phyloP scores from a whole-genome alignment of 2,113 vertebrate genomes.

The Nicator chloris region DNA sequence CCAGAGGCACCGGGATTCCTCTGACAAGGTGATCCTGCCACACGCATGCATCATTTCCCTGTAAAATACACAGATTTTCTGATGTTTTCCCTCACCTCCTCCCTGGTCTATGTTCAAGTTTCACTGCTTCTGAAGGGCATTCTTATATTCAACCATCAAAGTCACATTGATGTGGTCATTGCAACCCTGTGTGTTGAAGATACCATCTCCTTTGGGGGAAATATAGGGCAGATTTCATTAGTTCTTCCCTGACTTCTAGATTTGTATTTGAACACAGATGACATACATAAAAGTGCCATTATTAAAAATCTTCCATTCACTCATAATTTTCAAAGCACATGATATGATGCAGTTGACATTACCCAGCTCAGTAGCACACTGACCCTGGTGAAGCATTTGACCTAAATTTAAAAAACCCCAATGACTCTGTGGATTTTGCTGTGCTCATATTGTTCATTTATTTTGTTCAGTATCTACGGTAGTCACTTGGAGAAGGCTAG shows the following conservation, averaged over 20 bases:
- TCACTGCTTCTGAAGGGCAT: neutral
- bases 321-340: neutral
- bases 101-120: neutral
- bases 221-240: neutral
- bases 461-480: neutral
- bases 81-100: neutral
- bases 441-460: neutral
- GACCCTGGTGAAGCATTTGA: neutral
- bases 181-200: neutral
- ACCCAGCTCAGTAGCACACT: neutral
- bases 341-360: neutral
- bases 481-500: neutral
- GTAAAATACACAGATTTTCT: neutral
- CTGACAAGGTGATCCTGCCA: neutral
- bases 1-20: accelerated
- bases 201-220: neutral
- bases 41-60: accelerated
- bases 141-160: neutral
- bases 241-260: neutral
- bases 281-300: neutral
- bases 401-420: neutral
- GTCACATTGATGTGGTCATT: neutral
- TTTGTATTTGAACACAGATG: neutral
- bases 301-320: neutral
- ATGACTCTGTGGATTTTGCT: neutral